phyloP scores from a whole-genome alignment of 2,797 vertebrate genomes.

The Astyanax mexicanus region DNA sequence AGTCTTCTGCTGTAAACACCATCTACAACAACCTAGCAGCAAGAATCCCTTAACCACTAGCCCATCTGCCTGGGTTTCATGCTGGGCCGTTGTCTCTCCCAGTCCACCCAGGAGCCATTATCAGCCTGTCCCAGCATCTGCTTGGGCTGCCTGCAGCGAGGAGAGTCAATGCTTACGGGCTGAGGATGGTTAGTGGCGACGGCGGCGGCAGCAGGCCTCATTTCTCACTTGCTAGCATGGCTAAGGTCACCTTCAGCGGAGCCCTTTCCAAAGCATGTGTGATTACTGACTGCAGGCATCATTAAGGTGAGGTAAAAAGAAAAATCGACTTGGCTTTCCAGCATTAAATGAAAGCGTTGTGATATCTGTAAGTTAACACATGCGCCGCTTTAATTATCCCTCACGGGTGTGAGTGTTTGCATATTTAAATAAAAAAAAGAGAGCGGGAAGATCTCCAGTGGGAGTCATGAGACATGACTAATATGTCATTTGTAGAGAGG shows the following conservation, averaged over 20 bases:
- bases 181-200: neutral
- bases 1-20: neutral
- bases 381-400: slow-evolving; percentile 62
- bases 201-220: slow-evolving; percentile 35
- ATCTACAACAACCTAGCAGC: neutral
- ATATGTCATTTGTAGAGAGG: neutral
- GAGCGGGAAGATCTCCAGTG: neutral
- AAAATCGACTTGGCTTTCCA: slow-evolving; percentile 40
- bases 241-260: slow-evolving; percentile 55
- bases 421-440: slow-evolving; percentile 42
- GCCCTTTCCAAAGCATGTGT: slow-evolving; percentile 44
- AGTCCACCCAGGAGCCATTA: slow-evolving; percentile 42
- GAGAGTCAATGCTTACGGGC: neutral
- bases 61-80: neutral
- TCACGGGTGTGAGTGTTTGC: slow-evolving; percentile 39
- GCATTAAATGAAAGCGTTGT: slow-evolving; percentile 58
- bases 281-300: slow-evolving; percentile 50
- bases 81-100: slow-evolving; percentile 16
- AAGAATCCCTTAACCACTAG: neutral
- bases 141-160: neutral
- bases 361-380: slow-evolving; percentile 62
- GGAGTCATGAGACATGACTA: neutral
- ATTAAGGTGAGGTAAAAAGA: slow-evolving; percentile 52
- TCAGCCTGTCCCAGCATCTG: slow-evolving; percentile 16
- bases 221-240: slow-evolving; percentile 48